Conservation (phyloP, 2,113 vertebrate species). For the Brachionichthys hirsutus region DNA sequence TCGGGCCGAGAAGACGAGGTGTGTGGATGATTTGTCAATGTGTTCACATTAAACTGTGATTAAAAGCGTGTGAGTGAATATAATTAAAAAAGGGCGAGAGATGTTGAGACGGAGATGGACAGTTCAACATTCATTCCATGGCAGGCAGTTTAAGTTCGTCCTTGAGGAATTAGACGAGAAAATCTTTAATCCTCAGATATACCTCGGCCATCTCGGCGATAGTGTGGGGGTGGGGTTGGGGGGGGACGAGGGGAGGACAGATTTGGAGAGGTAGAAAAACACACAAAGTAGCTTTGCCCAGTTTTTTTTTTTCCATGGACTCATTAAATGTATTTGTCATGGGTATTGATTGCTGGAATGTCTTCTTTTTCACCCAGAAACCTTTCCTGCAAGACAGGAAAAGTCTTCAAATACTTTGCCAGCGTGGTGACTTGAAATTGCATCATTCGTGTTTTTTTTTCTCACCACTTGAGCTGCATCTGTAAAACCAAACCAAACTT, state of each 20-base stretch:
- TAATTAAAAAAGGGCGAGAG: neutral
- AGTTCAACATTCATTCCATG: constrained; percentile 53
- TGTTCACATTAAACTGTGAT: constrained; percentile 18
- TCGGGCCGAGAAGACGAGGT: neutral
- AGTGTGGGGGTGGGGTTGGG: no score
- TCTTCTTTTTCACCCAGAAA: no score
- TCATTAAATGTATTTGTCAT: no score
- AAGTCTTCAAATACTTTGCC: no score
- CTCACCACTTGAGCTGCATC: no score
- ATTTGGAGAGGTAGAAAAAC: constrained; percentile 11
- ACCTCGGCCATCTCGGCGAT: no score
- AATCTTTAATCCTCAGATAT: constrained; percentile 60
- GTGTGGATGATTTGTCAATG: constrained; percentile 15
- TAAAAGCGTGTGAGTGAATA: constrained; percentile 18
- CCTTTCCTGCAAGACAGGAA: no score
- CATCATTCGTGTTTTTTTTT: no score
- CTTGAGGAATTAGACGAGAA: constrained; percentile 57
- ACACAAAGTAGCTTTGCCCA: neutral
- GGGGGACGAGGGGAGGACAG: constrained; percentile 20
- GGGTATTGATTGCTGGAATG: no score
- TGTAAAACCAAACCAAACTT: no score
- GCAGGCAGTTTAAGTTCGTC: constrained; percentile 56
- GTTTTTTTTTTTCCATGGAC: no score
- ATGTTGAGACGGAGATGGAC: constrained; percentile 27
- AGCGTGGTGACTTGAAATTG: no score